These are phyloP conservation scores for Sturmia bella DNA, from an alignment of 2,888 invertebrate species.

Conservation along the genomic window DNA sequence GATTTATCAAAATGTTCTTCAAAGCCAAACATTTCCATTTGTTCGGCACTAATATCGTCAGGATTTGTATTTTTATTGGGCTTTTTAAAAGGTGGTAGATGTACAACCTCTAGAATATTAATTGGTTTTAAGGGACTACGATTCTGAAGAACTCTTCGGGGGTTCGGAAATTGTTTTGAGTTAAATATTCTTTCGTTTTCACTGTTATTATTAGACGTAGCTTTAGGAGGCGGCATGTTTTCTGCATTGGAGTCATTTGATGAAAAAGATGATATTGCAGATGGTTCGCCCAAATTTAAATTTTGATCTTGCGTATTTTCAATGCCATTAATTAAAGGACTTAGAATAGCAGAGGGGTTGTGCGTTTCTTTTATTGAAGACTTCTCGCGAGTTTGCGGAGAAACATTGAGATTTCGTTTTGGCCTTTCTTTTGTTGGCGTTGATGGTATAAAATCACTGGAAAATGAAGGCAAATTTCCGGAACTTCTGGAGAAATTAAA, in stretches of 20 bases:
- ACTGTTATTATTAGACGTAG: conserved; percentile 13
- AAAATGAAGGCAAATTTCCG: conserved; percentile 79
- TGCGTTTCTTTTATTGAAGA: conserved; percentile 4
- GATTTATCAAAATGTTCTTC: conserved; percentile 55
- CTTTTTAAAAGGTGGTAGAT: conserved; percentile 75
- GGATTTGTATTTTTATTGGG: conserved; percentile 37
- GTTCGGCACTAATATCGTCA: conserved; percentile 44
- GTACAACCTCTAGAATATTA: conserved; percentile 77
- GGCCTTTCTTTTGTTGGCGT: conserved; percentile 71
- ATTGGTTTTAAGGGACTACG: conserved; percentile 78
- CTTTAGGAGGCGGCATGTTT: conserved; percentile 75
- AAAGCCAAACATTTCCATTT: conserved; percentile 56
- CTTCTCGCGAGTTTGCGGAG: background rate
- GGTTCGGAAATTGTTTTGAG: conserved; percentile 75
- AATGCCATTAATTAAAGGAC: background rate
- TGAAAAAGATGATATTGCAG: conserved; percentile 68
- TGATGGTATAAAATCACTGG: conserved; percentile 77
- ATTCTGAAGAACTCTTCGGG: conserved; percentile 72
- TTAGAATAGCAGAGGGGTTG: background rate
- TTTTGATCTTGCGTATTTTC: conserved; percentile 3
- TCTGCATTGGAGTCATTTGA: conserved; percentile 78
- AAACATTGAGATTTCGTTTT: conserved; percentile 4
- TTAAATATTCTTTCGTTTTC: conserved; percentile 68
- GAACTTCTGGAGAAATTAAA: conserved; percentile 77
- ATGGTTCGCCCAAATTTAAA: conserved; percentile 5